Evolutionary conservation across 2,797 vertebrate genomes (phyloP).

Genomic region (Lycodopsis pacificus): DNA sequence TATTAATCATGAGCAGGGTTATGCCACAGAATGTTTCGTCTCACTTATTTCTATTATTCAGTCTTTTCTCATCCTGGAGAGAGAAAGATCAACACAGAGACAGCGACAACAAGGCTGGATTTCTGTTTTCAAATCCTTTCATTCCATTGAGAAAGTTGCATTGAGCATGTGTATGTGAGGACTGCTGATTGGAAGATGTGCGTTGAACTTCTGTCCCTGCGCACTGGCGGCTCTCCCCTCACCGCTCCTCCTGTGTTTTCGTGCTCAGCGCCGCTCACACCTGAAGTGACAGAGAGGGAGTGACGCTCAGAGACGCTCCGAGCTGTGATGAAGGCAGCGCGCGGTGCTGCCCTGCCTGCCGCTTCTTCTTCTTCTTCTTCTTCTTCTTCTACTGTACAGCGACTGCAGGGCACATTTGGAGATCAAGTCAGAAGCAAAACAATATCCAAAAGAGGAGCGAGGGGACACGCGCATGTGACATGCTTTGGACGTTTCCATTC

Average conservation of each 20-base stretch:
- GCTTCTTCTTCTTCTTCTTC: not conserved
- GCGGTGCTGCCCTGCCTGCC: conserved; percentile 31
- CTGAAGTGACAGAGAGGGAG: conserved; percentile 59
- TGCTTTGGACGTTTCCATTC: conserved; percentile 66
- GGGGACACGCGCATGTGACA: conserved; percentile 57
- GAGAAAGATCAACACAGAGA: not conserved
- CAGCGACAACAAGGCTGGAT: not conserved
- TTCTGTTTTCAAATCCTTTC: not conserved
- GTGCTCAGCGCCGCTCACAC: conserved; percentile 62
- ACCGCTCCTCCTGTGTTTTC: conserved; percentile 42
- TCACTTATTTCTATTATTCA: not conserved
- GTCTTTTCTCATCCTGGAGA: not conserved
- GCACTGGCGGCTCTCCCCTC: conserved; percentile 58
- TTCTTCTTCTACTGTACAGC: conserved; percentile 2
- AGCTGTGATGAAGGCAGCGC: conserved; percentile 42
- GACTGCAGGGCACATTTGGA: conserved; percentile 37
- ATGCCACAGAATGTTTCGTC: not conserved
- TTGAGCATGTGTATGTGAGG: not conserved
- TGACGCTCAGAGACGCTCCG: conserved; percentile 31
- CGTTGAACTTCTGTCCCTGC: conserved; percentile 48
- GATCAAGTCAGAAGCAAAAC: conserved; percentile 32
- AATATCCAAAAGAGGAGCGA: conserved; percentile 14
- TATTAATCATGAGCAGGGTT: not conserved
- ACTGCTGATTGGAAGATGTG: conserved; percentile 12
- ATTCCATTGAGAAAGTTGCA: not conserved